A percentile compares a stretch with the other conserved stretches of the same genome.
Conservation (phyloP, 2,113 vertebrate genomes). For the Phocoena sinus region DNA sequence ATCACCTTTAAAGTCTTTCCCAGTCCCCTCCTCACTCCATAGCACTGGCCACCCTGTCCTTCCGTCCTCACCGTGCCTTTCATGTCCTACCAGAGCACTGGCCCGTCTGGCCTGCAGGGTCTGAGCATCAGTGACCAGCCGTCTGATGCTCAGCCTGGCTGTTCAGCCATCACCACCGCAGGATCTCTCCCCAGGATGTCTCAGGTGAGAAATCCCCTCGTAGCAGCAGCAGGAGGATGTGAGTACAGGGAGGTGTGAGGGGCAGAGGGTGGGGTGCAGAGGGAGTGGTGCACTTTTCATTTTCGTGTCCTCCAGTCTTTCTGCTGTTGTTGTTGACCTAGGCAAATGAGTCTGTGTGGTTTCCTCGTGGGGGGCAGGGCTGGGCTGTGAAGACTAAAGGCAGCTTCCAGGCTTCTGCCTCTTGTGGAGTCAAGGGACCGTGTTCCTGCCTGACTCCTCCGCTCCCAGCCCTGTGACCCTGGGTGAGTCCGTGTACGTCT, state of each 20-base stretch:
- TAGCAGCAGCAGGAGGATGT: neutral
- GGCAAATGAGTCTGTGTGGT: conserved; percentile 66
- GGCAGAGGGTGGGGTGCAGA: neutral
- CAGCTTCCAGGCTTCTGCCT: neutral
- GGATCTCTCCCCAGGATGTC: neutral
- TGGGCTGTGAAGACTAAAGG: neutral
- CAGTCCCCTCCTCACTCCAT: neutral
- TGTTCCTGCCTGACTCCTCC: neutral
- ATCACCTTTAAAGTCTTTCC: neutral
- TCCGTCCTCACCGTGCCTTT: neutral
- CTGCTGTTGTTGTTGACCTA: conserved; percentile 55
- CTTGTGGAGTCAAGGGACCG: neutral
- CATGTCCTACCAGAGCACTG: rapidly evolving
- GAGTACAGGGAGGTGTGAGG: neutral
- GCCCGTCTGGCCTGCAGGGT: neutral
- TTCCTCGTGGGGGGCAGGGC: conserved; percentile 37
- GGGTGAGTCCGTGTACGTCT: neutral
- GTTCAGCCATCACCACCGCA: neutral
- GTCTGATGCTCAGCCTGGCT: neutral
- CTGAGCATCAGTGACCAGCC: neutral
- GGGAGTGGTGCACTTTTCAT: conserved; percentile 58
- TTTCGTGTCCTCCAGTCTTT: conserved; percentile 50
- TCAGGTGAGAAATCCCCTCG: neutral
- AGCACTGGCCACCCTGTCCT: too few relatives aligned
- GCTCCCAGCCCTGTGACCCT: neutral